A percentile compares a stretch with the other conserved stretches of the same genome.
These are phyloP conservation scores for Physocephala rufipes DNA, from an alignment of 2,888 invertebrate species.

Conservation along the genomic window DNA sequence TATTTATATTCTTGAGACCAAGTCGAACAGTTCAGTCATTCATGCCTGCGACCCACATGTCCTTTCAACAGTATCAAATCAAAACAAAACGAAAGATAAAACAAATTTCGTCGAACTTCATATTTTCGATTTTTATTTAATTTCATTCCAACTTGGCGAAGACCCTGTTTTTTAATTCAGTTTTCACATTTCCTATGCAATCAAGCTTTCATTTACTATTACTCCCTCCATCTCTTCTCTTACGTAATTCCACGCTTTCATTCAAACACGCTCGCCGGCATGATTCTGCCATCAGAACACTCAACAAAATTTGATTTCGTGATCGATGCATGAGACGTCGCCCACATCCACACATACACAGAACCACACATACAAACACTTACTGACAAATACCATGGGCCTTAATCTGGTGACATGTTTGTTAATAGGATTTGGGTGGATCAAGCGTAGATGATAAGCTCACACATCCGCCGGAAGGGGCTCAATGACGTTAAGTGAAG, in stretches of 20 bases:
- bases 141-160: slow-evolving; percentile 4
- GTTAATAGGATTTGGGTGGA: too few relatives aligned
- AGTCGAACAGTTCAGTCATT: too few relatives aligned
- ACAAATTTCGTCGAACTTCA: slow-evolving; percentile 23
- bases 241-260: too few relatives aligned
- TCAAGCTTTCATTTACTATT: background rate
- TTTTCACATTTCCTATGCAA: background rate
- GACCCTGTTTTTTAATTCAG: slow-evolving; percentile 15
- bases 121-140: slow-evolving; percentile 34
- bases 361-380: too few relatives aligned
- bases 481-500: slow-evolving; percentile 14
- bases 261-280: background rate
- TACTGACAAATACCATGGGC: slow-evolving; percentile 24
- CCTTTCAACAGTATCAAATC: too few relatives aligned
- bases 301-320: slow-evolving; percentile 43
- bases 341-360: too few relatives aligned
- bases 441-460: background rate
- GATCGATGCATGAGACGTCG: slow-evolving; percentile 33
- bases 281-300: slow-evolving; percentile 16
- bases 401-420: too few relatives aligned
- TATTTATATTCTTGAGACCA: too few relatives aligned
- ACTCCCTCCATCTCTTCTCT: background rate
- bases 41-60: too few relatives aligned
- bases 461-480: too few relatives aligned
- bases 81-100: background rate